Evolutionary conservation across 1,140 invertebrate genomes (phyloP).

Genomic region (Drosophila truncata): DNA sequence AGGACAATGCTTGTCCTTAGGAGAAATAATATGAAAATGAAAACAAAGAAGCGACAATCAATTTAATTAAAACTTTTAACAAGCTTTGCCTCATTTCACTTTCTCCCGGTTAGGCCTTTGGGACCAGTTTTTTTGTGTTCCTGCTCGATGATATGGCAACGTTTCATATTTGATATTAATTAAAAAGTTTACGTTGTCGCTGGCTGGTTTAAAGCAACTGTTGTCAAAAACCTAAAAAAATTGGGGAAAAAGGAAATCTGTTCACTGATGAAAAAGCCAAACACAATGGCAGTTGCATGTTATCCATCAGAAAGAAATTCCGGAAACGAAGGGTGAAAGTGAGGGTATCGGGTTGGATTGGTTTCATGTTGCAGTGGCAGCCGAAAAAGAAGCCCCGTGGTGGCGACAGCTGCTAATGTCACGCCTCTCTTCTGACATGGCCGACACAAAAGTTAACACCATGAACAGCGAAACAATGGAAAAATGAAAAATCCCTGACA

Average conservation of each 20-base stretch:
- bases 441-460: constrained; percentile 27
- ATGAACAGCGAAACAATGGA: constrained; percentile 2
- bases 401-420: constrained; percentile 74
- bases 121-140: constrained; percentile 20
- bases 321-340: constrained; percentile 24
- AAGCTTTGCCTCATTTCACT: constrained; percentile 78
- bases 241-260: constrained; percentile 47
- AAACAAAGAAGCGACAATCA: constrained; percentile 70
- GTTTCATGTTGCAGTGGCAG: constrained; percentile 50
- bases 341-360: constrained; percentile 5
- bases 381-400: constrained; percentile 45
- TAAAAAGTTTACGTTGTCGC: constrained; percentile 77
- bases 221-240: constrained; percentile 46
- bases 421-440: constrained; percentile 63
- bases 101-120: constrained; percentile 50
- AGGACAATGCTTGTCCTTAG: constrained; percentile 7
- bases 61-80: constrained; percentile 84
- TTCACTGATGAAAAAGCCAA: constrained; percentile 56
- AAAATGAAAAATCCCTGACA: constrained; percentile 44
- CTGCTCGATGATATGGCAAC: constrained; percentile 56
- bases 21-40: constrained; percentile 23
- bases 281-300: constrained; percentile 67
- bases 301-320: constrained; percentile 52
- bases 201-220: constrained; percentile 70
- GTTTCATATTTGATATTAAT: constrained; percentile 84